Percentiles rank a stretch among this genome's conserved stretches.
Conservation (phyloP, 2,888 invertebrate species). For the Pseudolycoriella hygida region DNA sequence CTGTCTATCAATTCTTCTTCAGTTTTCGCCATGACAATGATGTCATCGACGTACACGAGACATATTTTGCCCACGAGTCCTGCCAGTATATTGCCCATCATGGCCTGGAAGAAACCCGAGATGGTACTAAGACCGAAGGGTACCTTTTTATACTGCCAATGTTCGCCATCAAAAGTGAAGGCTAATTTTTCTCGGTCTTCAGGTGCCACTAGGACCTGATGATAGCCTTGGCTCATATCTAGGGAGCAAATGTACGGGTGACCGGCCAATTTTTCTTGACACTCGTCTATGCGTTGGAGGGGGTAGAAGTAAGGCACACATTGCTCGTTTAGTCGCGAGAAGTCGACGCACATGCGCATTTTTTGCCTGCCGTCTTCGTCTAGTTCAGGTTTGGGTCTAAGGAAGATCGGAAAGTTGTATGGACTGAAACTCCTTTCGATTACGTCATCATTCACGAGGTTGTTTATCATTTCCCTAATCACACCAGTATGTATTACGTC, state of each 20-base stretch:
- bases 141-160: not conserved
- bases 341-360: not conserved
- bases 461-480: too few species aligned
- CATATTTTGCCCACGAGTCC: not conserved
- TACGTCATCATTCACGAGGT: not conserved
- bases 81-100: not conserved
- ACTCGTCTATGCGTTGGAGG: not conserved
- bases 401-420: not conserved
- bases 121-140: not conserved
- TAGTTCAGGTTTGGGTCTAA: not conserved
- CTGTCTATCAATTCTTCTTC: not conserved
- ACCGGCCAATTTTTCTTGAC: not conserved
- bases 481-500: too few species aligned
- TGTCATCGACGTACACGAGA: not conserved
- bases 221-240: not conserved
- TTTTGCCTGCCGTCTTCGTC: not conserved
- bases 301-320: not conserved
- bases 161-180: not conserved
- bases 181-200: not conserved
- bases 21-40: not conserved
- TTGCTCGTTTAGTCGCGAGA: not conserved
- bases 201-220: not conserved
- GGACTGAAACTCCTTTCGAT: not conserved
- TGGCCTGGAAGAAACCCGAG: not conserved
- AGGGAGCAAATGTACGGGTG: not conserved